These are phyloP conservation scores for Arenaria interpres DNA, from an alignment of 2,113 vertebrate genomes.

Conservation along the genomic window DNA sequence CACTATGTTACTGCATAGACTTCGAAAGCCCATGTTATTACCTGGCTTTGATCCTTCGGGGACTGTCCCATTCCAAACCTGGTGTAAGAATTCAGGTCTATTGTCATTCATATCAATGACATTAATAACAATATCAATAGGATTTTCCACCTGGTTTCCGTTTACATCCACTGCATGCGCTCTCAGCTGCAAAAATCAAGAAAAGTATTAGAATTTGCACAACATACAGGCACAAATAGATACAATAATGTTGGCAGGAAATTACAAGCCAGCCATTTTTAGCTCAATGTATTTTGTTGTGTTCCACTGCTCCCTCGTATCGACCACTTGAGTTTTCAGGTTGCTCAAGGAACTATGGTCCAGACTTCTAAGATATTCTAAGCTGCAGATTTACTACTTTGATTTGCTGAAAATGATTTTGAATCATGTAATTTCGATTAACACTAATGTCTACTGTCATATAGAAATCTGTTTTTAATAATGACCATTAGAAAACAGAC, in stretches of 20 bases:
- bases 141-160: conserved; percentile 98
- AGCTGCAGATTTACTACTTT: background rate
- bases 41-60: conserved; percentile 97
- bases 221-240: background rate
- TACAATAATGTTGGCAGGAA: background rate
- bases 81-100: conserved; percentile 93
- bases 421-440: background rate
- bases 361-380: background rate
- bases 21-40: conserved; percentile 57
- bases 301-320: background rate
- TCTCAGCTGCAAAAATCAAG: conserved; percentile 83
- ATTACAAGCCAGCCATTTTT: background rate
- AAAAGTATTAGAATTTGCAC: conserved; percentile 51
- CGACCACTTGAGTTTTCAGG: background rate
- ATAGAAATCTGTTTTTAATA: background rate
- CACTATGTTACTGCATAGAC: background rate
- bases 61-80: conserved; percentile 95
- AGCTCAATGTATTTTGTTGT: background rate
- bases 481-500: background rate
- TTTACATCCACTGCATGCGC: conserved; percentile 98
- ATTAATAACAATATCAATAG: conserved; percentile 97
- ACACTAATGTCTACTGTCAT: background rate
- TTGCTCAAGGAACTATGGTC: background rate
- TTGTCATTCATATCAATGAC: conserved; percentile 99
- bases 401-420: background rate